Base-by-base conservation (phyloP, 2,797 vertebrate genomes). In the Hyperoplus immaculatus region DNA sequence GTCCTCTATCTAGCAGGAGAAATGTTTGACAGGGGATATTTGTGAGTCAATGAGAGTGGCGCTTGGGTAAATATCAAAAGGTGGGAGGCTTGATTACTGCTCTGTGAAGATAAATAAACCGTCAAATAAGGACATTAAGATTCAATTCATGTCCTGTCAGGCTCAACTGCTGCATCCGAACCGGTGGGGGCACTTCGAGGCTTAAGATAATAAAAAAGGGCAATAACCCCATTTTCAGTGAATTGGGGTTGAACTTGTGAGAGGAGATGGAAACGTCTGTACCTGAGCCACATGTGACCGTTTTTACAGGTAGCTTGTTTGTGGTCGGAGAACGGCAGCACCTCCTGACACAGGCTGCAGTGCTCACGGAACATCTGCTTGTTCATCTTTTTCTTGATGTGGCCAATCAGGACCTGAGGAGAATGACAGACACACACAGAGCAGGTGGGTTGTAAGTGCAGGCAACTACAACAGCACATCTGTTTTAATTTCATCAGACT, bases 251-350 rank as follows among this genome's bases (percentile, higher is more conserved):
- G 61, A 73, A 60, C 59, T 70, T 1, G 9, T 6, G 8, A 29
- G 43, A n/a, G 8, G 21, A 59, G 49, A 47, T 46, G 38, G 58
- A 55, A 14, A 13, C 45, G 6, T 56, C 12, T 21, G 3, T 95
- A 99, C 98, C 98, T 97, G 93, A 96, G 96, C 98, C 98, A 99
- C 29, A 97, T 94, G 93, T 99, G 98, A 57, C 98, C 98, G 0
- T 97, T 98, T 90, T 95, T 89, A 85, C 98, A 99, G 42, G 94
- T 87, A 0, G 97, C 95, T 82, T 96, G 95, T 38, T 96, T 97
- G 88, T 95, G 95, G 85, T 99, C 96, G 0, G 95, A 96, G 94
- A 99, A 99, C 0, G 98, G 97, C 88, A 99, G 85, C 84, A 96
- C 90, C 77, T 96, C 97, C 75, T 96, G 96, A 85, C 98, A 99